Evolutionary conservation across 2,113 vertebrate genomes (phyloP).

Genomic region (Lampris megalopsis): DNA sequence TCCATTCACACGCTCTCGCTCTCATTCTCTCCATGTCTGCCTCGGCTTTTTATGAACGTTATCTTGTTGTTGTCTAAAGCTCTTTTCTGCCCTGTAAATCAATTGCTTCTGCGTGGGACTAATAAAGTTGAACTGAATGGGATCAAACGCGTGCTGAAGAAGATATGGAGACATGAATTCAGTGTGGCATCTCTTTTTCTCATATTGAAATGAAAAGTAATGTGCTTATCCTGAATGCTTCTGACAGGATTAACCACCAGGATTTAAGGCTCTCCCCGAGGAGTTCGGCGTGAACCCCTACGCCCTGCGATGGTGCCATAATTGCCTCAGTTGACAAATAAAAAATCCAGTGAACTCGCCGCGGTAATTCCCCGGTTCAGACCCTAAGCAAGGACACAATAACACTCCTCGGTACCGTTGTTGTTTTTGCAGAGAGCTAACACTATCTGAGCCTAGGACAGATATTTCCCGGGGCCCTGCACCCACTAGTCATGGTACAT

Average conservation of each 20-base stretch:
- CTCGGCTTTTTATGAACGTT: no score
- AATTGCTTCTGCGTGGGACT: constrained; percentile 63
- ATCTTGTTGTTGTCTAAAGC: no score
- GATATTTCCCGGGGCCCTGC: constrained; percentile 42
- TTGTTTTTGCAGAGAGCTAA: constrained; percentile 57
- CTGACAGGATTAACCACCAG: constrained; percentile 78
- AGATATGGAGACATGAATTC: constrained; percentile 64
- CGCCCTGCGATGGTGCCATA: constrained; percentile 28
- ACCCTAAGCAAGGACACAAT: constrained; percentile 59
- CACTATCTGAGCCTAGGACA: constrained; percentile 47
- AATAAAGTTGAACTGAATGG: constrained; percentile 61
- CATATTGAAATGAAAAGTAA: constrained; percentile 75
- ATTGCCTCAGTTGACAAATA: constrained; percentile 57
- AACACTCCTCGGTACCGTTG: constrained; percentile 43
- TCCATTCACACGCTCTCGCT: no score
- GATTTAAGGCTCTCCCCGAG: constrained; percentile 60
- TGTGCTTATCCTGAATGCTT: constrained; percentile 73
- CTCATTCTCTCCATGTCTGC: no score
- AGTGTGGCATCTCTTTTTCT: constrained; percentile 73
- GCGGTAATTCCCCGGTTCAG: constrained; percentile 58
- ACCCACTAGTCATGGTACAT: constrained; percentile 46
- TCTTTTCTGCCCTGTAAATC: constrained; percentile 56
- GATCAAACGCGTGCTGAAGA: constrained; percentile 54
- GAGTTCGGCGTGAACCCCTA: constrained; percentile 16
- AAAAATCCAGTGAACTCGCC: constrained; percentile 46